Conservation (phyloP, 2,113 vertebrate genomes). For the Eptesicus fuscus region DNA sequence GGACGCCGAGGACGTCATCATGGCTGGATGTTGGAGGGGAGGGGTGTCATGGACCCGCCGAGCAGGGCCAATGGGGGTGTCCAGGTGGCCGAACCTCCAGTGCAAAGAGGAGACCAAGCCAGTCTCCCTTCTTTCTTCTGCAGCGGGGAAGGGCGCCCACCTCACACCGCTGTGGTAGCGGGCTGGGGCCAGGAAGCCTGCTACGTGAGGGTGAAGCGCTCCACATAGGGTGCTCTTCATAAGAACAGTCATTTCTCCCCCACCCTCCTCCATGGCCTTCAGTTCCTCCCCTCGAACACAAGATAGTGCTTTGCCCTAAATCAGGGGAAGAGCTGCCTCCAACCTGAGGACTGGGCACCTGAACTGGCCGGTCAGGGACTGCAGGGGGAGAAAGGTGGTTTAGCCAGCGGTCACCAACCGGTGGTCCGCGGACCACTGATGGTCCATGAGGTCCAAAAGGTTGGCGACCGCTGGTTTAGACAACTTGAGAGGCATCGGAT, state of each 20-base stretch:
- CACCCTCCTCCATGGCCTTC: accelerated
- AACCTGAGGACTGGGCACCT: accelerated
- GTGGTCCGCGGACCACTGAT: too few relatives aligned
- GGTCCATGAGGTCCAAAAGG: too few relatives aligned
- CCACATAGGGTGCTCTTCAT: background rate
- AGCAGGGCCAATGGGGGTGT: background rate
- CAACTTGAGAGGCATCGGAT: background rate
- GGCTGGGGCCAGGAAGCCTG: background rate
- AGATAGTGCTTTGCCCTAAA: background rate
- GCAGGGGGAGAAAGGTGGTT: background rate
- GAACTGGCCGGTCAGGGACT: accelerated
- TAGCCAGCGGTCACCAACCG: too few relatives aligned
- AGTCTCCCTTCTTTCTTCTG: background rate
- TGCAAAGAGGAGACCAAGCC: background rate
- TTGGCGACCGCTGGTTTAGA: background rate
- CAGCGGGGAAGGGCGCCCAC: background rate
- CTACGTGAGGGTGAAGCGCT: accelerated
- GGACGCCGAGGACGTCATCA: accelerated
- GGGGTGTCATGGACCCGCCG: background rate
- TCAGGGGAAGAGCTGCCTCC: background rate
- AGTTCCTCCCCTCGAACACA: background rate
- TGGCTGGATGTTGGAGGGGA: background rate
- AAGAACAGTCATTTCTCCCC: background rate
- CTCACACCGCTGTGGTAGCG: background rate
- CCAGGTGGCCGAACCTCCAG: background rate